A percentile compares a stretch with the other conserved stretches of the same genome.
Conservation (phyloP, 2,888 invertebrate species). For the Drosophila eohydei region DNA sequence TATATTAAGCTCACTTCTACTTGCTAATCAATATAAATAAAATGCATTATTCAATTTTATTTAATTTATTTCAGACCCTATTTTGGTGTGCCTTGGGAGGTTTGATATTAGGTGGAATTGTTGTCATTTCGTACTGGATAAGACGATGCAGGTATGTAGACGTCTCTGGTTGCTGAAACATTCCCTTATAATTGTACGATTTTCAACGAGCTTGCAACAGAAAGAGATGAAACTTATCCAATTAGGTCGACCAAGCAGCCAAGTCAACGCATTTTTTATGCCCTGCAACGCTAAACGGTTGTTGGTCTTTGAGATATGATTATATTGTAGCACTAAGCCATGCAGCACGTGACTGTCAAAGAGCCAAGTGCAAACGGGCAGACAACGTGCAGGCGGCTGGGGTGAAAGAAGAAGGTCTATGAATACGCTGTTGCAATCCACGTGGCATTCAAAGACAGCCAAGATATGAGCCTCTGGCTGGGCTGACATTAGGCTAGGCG, state of each 20-base stretch:
- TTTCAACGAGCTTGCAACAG: slow-evolving; percentile 5
- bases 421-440: slow-evolving; percentile 26
- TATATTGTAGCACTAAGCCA: slow-evolving; percentile 61
- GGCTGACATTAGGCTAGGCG: not conserved
- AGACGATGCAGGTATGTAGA: slow-evolving; percentile 85
- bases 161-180: not conserved
- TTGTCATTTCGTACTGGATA: slow-evolving; percentile 85
- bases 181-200: slow-evolving; percentile 14
- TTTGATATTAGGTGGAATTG: slow-evolving; percentile 84
- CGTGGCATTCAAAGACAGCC: slow-evolving; percentile 32
- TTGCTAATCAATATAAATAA: not conserved
- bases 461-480: slow-evolving; percentile 17
- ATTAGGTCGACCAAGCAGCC: slow-evolving; percentile 24
- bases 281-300: slow-evolving; percentile 18
- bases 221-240: slow-evolving; percentile 27
- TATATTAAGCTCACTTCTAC: too few species aligned
- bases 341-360: slow-evolving; percentile 64
- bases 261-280: slow-evolving; percentile 18
- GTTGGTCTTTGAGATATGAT: slow-evolving; percentile 29
- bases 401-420: slow-evolving; percentile 14
- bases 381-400: slow-evolving; percentile 46
- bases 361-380: slow-evolving; percentile 23
- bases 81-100: slow-evolving; percentile 85
- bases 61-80: slow-evolving; percentile 78
- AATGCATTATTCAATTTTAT: not conserved